phyloP scores from a whole-genome alignment of 2,797 vertebrate genomes.

The Philypnodon macrostomus region DNA sequence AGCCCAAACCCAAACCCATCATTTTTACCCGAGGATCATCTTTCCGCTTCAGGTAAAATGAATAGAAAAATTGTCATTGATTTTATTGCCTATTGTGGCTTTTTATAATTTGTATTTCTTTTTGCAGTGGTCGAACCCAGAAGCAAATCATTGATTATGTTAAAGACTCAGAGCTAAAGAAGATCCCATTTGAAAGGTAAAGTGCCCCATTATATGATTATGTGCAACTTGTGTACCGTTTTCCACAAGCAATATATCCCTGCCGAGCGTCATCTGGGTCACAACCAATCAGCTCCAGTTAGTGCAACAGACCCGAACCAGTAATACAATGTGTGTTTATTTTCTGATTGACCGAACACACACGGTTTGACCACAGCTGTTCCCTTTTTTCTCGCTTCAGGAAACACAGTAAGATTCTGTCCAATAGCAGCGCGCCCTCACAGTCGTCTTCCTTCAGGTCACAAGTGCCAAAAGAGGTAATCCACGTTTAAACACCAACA shows the following conservation, averaged over 20 bases:
- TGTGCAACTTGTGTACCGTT: neutral
- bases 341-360: conserved; percentile 9
- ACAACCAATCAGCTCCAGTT: conserved; percentile 1
- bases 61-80: too few relatives aligned
- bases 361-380: conserved; percentile 16
- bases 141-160: conserved; percentile 97
- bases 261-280: neutral
- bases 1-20: conserved; percentile 93
- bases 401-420: conserved; percentile 96
- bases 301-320: neutral
- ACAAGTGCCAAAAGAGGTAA: conserved; percentile 94
- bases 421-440: conserved; percentile 77
- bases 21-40: conserved; percentile 97
- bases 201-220: conserved; percentile 8
- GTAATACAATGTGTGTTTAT: conserved; percentile 6
- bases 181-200: conserved; percentile 95
- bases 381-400: conserved; percentile 57
- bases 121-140: conserved; percentile 90
- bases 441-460: conserved; percentile 81
- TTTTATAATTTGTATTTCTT: neutral
- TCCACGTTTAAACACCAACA: neutral
- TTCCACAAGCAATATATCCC: neutral
- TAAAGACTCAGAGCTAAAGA: conserved; percentile 94
- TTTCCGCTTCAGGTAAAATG: conserved; percentile 91
- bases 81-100: neutral